phyloP scores from a whole-genome alignment of 2,888 invertebrate species.

The Ryuthela nishihirai region DNA sequence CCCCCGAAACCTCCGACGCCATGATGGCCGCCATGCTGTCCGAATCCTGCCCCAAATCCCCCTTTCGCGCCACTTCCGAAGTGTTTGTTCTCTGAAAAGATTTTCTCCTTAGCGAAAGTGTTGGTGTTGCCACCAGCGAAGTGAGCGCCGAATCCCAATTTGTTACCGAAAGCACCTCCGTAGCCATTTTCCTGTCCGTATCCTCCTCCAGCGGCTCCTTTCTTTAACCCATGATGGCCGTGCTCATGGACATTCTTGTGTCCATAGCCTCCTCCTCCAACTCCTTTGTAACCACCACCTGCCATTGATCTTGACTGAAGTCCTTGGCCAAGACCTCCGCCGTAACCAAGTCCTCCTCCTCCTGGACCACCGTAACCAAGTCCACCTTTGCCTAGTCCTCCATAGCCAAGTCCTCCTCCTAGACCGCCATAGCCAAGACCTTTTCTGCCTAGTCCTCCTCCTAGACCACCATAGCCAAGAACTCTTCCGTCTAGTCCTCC shows the following conservation, averaged over 20 bases:
- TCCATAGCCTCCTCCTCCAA: constrained; percentile 4
- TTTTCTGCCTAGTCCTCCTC: no score
- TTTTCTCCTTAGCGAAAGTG: constrained; percentile 8
- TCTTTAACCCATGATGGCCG: constrained; percentile 4
- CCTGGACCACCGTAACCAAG: neutral
- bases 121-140: constrained; percentile 12
- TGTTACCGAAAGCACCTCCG: constrained; percentile 1
- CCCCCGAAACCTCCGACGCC: constrained; percentile 5
- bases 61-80: constrained; percentile 14
- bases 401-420: no score
- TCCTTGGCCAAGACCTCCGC: neutral
- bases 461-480: no score
- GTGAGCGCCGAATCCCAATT: constrained; percentile 11
- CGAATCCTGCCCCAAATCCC: constrained; percentile 12
- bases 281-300: constrained; percentile 2
- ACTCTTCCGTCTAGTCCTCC: no score
- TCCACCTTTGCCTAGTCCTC: no score
- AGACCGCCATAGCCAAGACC: no score
- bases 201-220: constrained; percentile 1
- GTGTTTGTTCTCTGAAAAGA: constrained; percentile 14
- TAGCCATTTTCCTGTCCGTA: constrained; percentile 10
- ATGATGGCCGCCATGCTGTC: neutral
- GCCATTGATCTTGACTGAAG: neutral
- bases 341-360: neutral
- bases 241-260: neutral